Base-by-base conservation (phyloP, 2,113 vertebrate species). In the Podarcis muralis region DNA sequence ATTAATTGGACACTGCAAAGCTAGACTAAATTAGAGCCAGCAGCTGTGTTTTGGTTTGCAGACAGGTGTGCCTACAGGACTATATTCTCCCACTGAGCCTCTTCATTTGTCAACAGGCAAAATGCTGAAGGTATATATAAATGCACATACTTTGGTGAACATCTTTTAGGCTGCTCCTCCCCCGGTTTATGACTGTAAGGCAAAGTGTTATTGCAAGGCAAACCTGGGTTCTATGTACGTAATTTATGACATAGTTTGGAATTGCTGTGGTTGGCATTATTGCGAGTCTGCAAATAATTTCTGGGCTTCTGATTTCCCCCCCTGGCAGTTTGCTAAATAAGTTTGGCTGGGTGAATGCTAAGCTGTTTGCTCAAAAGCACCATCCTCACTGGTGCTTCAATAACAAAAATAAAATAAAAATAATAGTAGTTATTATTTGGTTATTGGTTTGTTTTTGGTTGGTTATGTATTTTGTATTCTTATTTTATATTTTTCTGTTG, bases 11-110 rank as follows among this genome's bases (percentile, higher is more conserved):
- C 84, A 89, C 81, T 80, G 83, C 83, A 89, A 65, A 37, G 82
- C 27, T 88, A 20, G 16, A 35, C 78, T 80, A 85, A 89, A 89
- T 89, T 89, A 89, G 77, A 85, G n/a, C 1, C 71, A 88, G 25
- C 23, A 84, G 13, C 0, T 87, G 57, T 37, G 43, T 88, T 86
- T 92, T 43, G 83, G 87, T 87, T 92, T 90, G 92, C 18, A 87
- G 71, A 59, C 78, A 81, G 23, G 13, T 75, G 6, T 79, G 22
- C 23, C 57, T 69, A 57, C 57, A 81, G 89, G 88, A 65, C 32
- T 75, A 66, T 0, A 0, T 37, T 86, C 3, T 59, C 35, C 91
- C 22, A 18, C 13, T 66, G 81, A 87, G 18, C 32, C 8, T 30
- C 53, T 80, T 37, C 25, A 12, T n/a, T 75, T 85, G 1, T 22